phyloP scores from a whole-genome alignment of 2,888 invertebrate genomes.

The Odontothrips loti region DNA sequence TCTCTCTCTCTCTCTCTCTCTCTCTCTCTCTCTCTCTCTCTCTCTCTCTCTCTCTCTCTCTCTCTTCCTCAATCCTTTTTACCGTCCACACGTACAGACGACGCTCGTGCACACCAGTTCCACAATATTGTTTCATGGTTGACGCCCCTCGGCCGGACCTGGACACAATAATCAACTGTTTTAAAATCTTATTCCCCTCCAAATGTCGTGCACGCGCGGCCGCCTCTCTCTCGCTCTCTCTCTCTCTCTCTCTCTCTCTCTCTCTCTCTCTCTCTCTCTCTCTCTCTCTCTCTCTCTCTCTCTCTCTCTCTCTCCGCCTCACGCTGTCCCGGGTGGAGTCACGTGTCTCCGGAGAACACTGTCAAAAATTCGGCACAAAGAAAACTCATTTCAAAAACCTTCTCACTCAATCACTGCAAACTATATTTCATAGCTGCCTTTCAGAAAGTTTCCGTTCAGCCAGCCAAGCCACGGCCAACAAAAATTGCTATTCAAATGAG shows the following conservation, averaged over 20 bases:
- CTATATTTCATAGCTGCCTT: too few species aligned
- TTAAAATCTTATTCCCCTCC: constrained; percentile 12
- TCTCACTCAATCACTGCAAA: too few species aligned
- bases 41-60: neutral
- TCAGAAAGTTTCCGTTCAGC: too few species aligned
- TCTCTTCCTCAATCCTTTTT: neutral
- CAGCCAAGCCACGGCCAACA: too few species aligned
- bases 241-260: constrained; percentile 9
- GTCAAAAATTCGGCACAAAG: too few species aligned
- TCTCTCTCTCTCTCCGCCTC: neutral
- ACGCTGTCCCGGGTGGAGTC: too few species aligned
- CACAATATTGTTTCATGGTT: constrained; percentile 1
- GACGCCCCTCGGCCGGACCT: neutral
- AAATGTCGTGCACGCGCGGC: constrained; percentile 8
- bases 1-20: neutral
- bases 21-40: neutral
- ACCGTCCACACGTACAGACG: neutral
- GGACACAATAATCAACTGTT: constrained; percentile 22
- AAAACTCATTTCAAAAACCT: too few species aligned
- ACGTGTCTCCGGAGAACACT: too few species aligned
- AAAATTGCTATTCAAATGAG: too few species aligned
- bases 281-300: neutral
- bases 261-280: neutral
- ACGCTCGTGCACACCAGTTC: constrained; percentile 4
- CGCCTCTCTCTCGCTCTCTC: neutral